phyloP scores from a whole-genome alignment of 2,797 vertebrate genomes.

The Staurois parvus region DNA sequence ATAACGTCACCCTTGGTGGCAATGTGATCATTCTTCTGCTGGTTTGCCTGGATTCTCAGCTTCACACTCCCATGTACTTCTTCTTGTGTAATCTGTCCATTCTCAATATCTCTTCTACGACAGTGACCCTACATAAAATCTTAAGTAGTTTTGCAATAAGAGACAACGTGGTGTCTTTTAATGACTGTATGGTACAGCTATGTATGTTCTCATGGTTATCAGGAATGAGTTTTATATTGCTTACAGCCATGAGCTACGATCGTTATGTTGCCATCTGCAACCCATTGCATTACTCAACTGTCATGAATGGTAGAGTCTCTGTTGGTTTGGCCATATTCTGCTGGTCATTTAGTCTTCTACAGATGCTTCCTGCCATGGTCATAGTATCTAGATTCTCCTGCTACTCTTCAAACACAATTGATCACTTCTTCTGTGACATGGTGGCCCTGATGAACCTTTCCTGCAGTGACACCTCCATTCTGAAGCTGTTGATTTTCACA shows the following conservation, averaged over 20 bases:
- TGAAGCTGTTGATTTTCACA: neutral
- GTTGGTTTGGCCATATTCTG: conserved; percentile 2
- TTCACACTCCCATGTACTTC: conserved; percentile 41
- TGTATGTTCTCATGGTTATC: neutral
- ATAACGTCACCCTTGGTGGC: neutral
- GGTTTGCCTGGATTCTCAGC: neutral
- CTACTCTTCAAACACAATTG: conserved; percentile 8
- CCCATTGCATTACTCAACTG: conserved; percentile 51
- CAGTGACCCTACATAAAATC: conserved; percentile 14
- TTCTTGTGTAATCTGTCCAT: conserved; percentile 15
- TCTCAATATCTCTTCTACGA: neutral
- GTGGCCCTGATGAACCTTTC: conserved; percentile 9
- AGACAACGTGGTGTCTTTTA: conserved; percentile 56
- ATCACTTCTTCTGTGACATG: conserved; percentile 42
- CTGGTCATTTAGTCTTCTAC: conserved; percentile 43
- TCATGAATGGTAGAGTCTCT: conserved; percentile 50
- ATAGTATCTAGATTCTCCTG: neutral
- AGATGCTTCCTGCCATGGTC: neutral
- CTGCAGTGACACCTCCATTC: neutral
- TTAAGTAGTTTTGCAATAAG: neutral
- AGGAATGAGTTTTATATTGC: conserved; percentile 37
- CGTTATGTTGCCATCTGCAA: conserved; percentile 61
- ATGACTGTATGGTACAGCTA: neutral
- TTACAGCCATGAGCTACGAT: conserved; percentile 63
- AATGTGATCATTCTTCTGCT: conserved; percentile 18